Evolutionary conservation across 1,140 invertebrate species (phyloP), one percentile per base, ranked within the genome.

Genomic region (Coenobita brevimanus): DNA sequence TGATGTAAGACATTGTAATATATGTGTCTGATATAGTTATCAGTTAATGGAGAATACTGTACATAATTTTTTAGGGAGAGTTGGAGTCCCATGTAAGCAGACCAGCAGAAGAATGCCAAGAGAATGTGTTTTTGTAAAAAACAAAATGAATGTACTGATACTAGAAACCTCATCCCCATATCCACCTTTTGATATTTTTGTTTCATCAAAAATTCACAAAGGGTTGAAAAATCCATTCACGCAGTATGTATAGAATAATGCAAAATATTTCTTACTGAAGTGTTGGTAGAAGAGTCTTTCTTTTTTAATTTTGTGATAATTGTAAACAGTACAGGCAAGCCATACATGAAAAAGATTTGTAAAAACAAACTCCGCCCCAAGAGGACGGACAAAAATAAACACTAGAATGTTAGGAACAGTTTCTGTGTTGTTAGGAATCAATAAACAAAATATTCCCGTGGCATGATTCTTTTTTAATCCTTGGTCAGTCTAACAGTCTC

Each of bases 361-460:
- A 83, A 83, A 83, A 83, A 71, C n/a, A 73, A 71, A 83, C 38
- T 73, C 81, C 50, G 67, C 13, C 41, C 81, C 64, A 54, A 54
- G 50, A 57, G 81, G 67, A 64, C 46, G 67, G 81, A 73, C 73
- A n/a, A 57, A 57, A 83, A 83, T 83, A 83, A 71, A 83, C 62
- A 81, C 85, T 87, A 87, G 85, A 71, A 80, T 87, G 78, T 87
- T 60, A 80, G 79, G 85, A 64, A 87, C 46, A 87, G 71, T 87
- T 87, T 87, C 85, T 87, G 85, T 87, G 85, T 87, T 87, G 85
- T 87, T 87, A 78, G 73, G 85, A 43, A 81, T 87, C 85, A 87
- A 81, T 87, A 87, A 87, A 87, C 76, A 87, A 80, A 87, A 43
- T 80, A 87, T 87, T 80, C 76, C 67, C 67, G 27, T 50, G 46